phyloP scores from a whole-genome alignment of 2,888 invertebrate genomes.

The Labia minor region DNA sequence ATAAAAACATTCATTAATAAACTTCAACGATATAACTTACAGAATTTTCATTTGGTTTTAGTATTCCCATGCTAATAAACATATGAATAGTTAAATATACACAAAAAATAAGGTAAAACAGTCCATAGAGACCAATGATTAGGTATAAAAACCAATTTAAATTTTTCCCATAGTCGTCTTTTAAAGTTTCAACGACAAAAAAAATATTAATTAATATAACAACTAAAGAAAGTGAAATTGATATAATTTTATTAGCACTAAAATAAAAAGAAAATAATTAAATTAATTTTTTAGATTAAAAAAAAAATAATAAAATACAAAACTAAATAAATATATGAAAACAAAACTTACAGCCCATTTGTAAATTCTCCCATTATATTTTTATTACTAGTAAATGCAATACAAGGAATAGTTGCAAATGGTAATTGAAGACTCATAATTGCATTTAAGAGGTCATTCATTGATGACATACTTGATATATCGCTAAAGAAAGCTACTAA shows the following conservation, averaged over 20 bases:
- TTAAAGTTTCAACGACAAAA: slow-evolving; percentile 56
- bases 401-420: slow-evolving; percentile 74
- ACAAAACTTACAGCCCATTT: slow-evolving; percentile 61
- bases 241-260: slow-evolving; percentile 57
- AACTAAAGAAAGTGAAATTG: slow-evolving; percentile 52
- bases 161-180: slow-evolving; percentile 36
- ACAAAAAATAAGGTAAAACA: slow-evolving; percentile 60
- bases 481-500: slow-evolving; percentile 55
- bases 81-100: slow-evolving; percentile 63
- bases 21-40: slow-evolving; percentile 28
- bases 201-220: slow-evolving; percentile 71
- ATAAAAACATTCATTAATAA: too few relatives aligned
- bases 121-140: slow-evolving; percentile 43
- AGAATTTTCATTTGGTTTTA: slow-evolving; percentile 26
- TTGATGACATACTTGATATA: slow-evolving; percentile 57
- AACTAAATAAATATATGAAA: too few relatives aligned
- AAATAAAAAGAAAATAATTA: slow-evolving; percentile 33
- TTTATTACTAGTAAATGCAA: slow-evolving; percentile 70
- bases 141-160: slow-evolving; percentile 38
- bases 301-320: neutral
- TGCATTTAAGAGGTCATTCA: slow-evolving; percentile 80
- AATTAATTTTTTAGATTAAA: neutral
- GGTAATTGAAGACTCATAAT: slow-evolving; percentile 79
- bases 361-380: slow-evolving; percentile 76
- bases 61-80: slow-evolving; percentile 53